These are phyloP conservation scores for Nymphalis urticae DNA, from an alignment of 2,888 invertebrate genomes.

Conservation along the genomic window DNA sequence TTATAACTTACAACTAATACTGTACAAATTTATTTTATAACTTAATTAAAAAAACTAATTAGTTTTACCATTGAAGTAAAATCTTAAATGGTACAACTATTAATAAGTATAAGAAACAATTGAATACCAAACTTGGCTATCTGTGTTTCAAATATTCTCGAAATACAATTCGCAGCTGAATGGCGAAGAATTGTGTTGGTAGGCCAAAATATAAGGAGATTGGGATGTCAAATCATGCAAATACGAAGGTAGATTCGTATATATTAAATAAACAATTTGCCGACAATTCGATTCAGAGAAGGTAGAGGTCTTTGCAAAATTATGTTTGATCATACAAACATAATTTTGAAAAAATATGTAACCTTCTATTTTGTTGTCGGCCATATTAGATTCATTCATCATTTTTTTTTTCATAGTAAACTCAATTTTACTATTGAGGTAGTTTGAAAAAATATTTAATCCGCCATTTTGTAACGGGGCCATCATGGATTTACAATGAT, in stretches of 20 bases:
- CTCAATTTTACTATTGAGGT: too few species aligned
- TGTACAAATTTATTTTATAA: too few species aligned
- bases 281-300: constrained; percentile 61
- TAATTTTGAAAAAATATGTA: too few species aligned
- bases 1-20: too few species aligned
- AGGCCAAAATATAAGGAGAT: constrained; percentile 59
- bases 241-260: constrained; percentile 45
- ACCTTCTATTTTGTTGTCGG: too few species aligned
- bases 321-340: constrained; percentile 55
- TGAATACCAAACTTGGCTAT: constrained; percentile 12
- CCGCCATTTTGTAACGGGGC: too few species aligned
- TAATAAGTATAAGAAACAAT: neutral
- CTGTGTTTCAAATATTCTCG: constrained; percentile 22
- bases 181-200: constrained; percentile 61
- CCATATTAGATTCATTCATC: too few species aligned
- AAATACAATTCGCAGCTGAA: constrained; percentile 56
- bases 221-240: constrained; percentile 51
- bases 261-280: constrained; percentile 41
- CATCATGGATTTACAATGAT: too few species aligned
- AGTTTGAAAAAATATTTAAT: too few species aligned
- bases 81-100: neutral
- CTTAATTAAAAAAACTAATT: too few species aligned
- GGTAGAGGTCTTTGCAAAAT: constrained; percentile 52
- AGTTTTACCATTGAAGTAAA: too few species aligned
- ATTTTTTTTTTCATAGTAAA: too few species aligned